Evolutionary conservation across 2,888 invertebrate species (phyloP).

Genomic region (Heliothis peltigera): DNA sequence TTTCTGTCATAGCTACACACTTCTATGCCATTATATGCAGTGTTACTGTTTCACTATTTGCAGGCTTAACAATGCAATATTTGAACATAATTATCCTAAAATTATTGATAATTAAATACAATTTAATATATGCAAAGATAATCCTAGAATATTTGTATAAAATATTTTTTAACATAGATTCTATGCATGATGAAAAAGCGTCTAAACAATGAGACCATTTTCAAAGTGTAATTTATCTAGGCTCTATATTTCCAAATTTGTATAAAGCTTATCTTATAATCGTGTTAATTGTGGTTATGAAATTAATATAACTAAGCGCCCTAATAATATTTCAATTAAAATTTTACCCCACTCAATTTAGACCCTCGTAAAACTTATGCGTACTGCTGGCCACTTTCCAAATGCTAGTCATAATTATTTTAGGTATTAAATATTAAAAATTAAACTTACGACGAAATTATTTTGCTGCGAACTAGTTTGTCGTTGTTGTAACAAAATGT

Average conservation of each 20-base stretch:
- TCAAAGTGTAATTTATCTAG: background rate
- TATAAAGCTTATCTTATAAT: constrained; percentile 7
- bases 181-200: no score
- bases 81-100: background rate
- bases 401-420: constrained; percentile 17
- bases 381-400: constrained; percentile 28
- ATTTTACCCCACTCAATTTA: constrained; percentile 2
- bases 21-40: background rate
- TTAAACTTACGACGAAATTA: constrained; percentile 7
- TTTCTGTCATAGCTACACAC: constrained; percentile 32
- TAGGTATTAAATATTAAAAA: constrained; percentile 15
- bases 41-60: constrained; percentile 9
- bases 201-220: no score
- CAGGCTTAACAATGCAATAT: constrained; percentile 2
- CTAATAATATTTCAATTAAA: constrained; percentile 26
- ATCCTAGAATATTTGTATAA: no score
- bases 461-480: constrained; percentile 3
- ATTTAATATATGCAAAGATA: no score
- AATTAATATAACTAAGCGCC: constrained; percentile 20
- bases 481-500: constrained; percentile 13
- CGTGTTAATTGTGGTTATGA: constrained; percentile 10
- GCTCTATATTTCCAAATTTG: background rate
- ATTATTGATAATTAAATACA: background rate
- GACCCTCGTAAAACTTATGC: constrained; percentile 21
- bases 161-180: no score